These are phyloP conservation scores for Leptoteleia sp. DNA, from an alignment of 1,140 invertebrate genomes.

Conservation along the genomic window DNA sequence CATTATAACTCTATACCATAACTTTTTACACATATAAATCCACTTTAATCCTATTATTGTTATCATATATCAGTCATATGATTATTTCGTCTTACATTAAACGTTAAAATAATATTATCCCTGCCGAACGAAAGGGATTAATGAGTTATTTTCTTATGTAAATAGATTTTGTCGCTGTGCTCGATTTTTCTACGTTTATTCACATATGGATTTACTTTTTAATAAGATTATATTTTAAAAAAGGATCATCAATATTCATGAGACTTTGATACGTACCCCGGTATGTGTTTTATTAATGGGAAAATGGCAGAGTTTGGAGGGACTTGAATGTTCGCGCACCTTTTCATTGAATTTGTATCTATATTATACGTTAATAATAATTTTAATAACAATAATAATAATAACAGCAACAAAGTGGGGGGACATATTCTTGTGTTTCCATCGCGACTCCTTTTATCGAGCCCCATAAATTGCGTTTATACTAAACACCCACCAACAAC, in stretches of 20 bases:
- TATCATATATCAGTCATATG: no score
- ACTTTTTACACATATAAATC: no score
- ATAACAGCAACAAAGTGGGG: no score
- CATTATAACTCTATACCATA: no score
- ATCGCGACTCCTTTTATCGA: constrained; percentile 1
- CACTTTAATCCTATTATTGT: no score
- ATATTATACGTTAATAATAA: not conserved
- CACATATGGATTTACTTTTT: constrained; percentile 5
- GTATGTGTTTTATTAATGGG: constrained; percentile 12
- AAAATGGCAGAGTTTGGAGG: constrained; percentile 5
- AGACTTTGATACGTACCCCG: constrained; percentile 8
- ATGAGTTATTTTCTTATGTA: not conserved
- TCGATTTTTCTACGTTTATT: constrained; percentile 14
- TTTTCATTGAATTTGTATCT: constrained; percentile 3
- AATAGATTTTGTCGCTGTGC: not conserved
- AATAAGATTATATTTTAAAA: constrained; percentile 30
- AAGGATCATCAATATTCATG: constrained; percentile 30
- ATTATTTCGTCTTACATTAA: not conserved
- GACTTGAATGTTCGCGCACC: not conserved
- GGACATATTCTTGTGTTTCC: not conserved
- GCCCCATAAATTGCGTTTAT: constrained; percentile 17
- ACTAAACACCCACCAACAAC: constrained; percentile 19
- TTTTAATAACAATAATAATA: no score
- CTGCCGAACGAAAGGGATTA: not conserved
- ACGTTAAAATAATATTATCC: not conserved